Evolutionary conservation across 2,113 vertebrate genomes (phyloP).

Genomic region (Tor tambroides): DNA sequence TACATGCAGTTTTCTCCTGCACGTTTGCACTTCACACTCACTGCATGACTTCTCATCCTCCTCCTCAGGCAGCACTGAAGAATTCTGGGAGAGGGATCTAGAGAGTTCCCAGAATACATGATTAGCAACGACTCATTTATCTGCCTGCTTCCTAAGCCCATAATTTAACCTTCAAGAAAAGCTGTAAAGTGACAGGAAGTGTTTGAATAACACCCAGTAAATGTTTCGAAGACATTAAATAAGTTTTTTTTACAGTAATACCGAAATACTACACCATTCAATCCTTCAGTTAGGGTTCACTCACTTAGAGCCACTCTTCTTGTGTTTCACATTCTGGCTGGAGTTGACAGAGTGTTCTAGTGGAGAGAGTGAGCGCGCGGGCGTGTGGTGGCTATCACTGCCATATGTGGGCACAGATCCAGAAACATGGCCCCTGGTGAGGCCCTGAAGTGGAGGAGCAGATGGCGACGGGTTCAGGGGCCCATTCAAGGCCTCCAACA

Average conservation of each 20-base stretch:
- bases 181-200: not conserved
- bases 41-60: conserved; percentile 91
- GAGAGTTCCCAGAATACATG: conserved; percentile 34
- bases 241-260: not conserved
- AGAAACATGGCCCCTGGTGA: conserved; percentile 78
- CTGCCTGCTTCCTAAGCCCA: not conserved
- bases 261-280: not conserved
- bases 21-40: conserved; percentile 81
- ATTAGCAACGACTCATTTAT: not conserved
- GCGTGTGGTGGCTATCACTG: conserved; percentile 80
- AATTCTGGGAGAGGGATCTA: conserved; percentile 92
- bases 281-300: conserved; percentile 53
- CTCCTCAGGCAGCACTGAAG: conserved; percentile 90
- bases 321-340: conserved; percentile 84
- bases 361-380: conserved; percentile 80
- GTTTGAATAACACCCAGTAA: not conserved
- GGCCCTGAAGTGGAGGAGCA: conserved; percentile 75
- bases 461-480: conserved; percentile 85
- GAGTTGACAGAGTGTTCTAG: conserved; percentile 82
- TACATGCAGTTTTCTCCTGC: conserved; percentile 77
- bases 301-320: conserved; percentile 91
- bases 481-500: conserved; percentile 94
- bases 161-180: not conserved
- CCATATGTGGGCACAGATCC: conserved; percentile 83
- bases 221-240: not conserved